Evolutionary conservation across 2,113 vertebrate species (phyloP).

Genomic region (Salvator merianae): DNA sequence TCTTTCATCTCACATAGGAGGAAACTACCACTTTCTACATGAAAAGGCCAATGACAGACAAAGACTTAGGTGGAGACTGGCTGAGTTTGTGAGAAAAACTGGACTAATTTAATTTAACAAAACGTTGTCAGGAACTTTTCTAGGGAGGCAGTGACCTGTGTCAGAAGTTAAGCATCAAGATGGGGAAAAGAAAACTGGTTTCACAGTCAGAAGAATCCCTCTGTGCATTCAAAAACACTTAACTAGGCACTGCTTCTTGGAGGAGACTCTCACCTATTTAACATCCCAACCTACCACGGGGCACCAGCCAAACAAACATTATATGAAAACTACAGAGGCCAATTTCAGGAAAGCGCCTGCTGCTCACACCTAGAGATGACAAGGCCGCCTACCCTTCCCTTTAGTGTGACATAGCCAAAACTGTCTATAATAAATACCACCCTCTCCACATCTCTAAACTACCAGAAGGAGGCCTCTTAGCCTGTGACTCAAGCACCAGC

Average conservation of each 20-base stretch:
- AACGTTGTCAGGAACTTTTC: no score
- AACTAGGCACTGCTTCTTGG: background rate
- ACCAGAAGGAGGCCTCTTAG: conserved; percentile 22
- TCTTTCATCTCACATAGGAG: no score
- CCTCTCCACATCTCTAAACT: background rate
- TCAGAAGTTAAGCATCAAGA: no score
- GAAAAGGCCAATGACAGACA: no score
- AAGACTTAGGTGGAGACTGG: no score
- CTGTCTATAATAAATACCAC: background rate
- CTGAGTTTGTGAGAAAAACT: background rate
- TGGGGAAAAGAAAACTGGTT: background rate
- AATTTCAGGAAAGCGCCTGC: background rate
- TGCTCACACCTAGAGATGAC: accelerated
- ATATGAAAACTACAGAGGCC: background rate
- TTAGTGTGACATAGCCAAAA: background rate
- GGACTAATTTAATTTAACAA: no score
- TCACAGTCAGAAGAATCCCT: background rate
- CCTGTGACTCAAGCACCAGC: conserved; percentile 31
- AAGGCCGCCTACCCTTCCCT: background rate
- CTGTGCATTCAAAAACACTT: background rate
- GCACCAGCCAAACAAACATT: background rate
- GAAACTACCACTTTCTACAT: no score
- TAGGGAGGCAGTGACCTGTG: no score
- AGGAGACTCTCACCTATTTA: background rate
- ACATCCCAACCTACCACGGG: background rate